Evolutionary conservation across 2,113 vertebrate species (phyloP).

Genomic region (Dolichotis patagonum): DNA sequence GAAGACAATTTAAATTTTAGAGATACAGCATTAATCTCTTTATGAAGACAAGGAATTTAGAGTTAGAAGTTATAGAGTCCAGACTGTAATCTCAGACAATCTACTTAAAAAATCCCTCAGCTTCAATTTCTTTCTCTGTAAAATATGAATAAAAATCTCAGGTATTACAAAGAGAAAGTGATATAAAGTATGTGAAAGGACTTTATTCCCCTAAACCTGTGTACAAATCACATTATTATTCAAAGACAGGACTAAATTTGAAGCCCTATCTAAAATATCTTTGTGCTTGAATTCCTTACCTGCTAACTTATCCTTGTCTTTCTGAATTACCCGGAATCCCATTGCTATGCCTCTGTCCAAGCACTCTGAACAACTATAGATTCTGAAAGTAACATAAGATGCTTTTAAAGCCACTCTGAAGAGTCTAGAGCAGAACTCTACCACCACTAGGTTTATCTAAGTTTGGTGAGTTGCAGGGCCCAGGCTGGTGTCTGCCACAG

Average conservation of each 20-base stretch:
- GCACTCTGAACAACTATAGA: not conserved
- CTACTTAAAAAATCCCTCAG: not conserved
- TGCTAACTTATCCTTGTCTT: not conserved
- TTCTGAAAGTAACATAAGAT: not conserved
- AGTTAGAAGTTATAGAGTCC: not conserved
- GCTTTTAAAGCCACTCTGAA: not conserved
- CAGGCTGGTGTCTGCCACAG: not conserved
- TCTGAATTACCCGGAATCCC: not conserved
- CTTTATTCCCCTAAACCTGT: not conserved
- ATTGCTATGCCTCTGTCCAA: not conserved
- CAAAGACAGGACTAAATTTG: not conserved
- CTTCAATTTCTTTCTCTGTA: conserved; percentile 14
- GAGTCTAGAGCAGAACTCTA: not conserved
- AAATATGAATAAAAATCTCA: conserved; percentile 30
- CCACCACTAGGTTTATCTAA: not conserved
- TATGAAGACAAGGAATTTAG: not conserved
- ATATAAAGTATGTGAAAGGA: not conserved
- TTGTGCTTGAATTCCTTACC: not conserved
- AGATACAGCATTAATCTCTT: not conserved
- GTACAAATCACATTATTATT: not conserved
- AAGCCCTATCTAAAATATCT: not conserved
- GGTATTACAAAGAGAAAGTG: conserved; percentile 35
- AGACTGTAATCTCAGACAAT: not conserved
- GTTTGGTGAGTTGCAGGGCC: not conserved
- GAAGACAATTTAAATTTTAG: not conserved